Evolutionary conservation across 2,113 vertebrate genomes (phyloP).

Genomic region (Pseudonaja textilis): DNA sequence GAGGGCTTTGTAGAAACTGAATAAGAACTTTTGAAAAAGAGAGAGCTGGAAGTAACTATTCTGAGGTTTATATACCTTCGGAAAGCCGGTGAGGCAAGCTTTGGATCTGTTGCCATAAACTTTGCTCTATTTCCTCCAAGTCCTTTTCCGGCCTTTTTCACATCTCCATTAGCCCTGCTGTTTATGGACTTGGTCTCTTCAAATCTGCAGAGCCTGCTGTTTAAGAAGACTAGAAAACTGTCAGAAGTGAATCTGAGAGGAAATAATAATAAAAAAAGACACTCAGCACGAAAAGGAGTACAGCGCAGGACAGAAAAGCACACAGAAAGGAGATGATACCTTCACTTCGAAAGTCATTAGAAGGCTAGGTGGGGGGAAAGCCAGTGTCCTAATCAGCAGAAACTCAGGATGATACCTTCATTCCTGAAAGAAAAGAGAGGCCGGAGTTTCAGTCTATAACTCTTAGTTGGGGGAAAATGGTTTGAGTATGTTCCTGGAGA

Average conservation of each 20-base stretch:
- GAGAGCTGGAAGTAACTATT: not conserved
- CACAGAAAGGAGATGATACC: not conserved
- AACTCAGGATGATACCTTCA: not conserved
- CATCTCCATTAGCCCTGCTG: slow-evolving; percentile 1
- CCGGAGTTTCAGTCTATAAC: not conserved
- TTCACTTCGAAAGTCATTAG: slow-evolving; percentile 7
- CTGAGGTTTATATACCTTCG: not conserved
- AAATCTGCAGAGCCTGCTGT: not conserved
- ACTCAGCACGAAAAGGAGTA: not conserved
- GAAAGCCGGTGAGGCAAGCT: not conserved
- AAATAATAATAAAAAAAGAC: not conserved
- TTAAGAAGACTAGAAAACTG: not conserved
- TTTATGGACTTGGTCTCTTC: not conserved
- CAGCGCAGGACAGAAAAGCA: not conserved
- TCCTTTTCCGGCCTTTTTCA: not conserved
- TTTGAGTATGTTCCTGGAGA: not conserved
- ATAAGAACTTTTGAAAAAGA: not conserved
- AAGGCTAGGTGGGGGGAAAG: not conserved
- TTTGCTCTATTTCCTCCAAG: not conserved
- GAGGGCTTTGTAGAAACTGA: not conserved
- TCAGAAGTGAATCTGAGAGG: not conserved
- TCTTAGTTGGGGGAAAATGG: not conserved
- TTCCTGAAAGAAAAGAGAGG: not conserved
- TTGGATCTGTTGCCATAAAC: not conserved
- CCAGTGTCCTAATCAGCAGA: not conserved